Evolutionary conservation across 2,888 invertebrate species (phyloP).

Genomic region (Tetanocera ferruginea): DNA sequence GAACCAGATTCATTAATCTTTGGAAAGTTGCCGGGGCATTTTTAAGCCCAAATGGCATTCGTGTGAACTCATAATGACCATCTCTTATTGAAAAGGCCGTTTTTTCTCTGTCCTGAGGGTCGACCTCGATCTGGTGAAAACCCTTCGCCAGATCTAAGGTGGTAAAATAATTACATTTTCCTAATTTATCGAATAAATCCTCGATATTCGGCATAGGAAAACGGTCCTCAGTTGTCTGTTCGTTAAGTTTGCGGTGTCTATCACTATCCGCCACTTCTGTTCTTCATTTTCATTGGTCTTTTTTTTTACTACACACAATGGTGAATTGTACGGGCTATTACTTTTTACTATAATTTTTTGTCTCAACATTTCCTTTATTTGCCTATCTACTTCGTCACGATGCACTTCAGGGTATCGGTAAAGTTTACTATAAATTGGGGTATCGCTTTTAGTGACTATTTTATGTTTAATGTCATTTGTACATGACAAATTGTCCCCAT

Average conservation of each 20-base stretch:
- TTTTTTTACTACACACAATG: slow-evolving; percentile 41
- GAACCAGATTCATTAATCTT: slow-evolving; percentile 55
- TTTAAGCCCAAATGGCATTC: too few species aligned
- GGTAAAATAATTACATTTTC: slow-evolving; percentile 32
- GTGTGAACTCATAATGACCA: slow-evolving; percentile 57
- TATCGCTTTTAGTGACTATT: too few species aligned
- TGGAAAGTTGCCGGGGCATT: slow-evolving; percentile 60
- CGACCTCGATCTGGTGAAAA: neutral
- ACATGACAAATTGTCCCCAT: too few species aligned
- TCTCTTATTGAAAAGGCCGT: slow-evolving; percentile 54
- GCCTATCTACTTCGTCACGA: too few species aligned
- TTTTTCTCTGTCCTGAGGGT: slow-evolving; percentile 46
- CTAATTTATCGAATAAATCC: slow-evolving; percentile 41
- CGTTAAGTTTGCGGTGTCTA: slow-evolving; percentile 35
- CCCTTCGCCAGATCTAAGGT: slow-evolving; percentile 39
- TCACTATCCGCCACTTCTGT: slow-evolving; percentile 41
- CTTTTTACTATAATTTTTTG: too few species aligned
- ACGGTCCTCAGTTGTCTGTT: slow-evolving; percentile 28
- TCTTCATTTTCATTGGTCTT: slow-evolving; percentile 25
- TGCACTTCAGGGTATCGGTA: too few species aligned
- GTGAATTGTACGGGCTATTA: too few species aligned
- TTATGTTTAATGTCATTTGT: too few species aligned
- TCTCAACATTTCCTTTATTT: too few species aligned
- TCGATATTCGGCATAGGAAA: slow-evolving; percentile 41
- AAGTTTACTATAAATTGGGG: too few species aligned